Base-by-base conservation (phyloP, 2,888 invertebrate species). In the Uloborus plumipes region DNA sequence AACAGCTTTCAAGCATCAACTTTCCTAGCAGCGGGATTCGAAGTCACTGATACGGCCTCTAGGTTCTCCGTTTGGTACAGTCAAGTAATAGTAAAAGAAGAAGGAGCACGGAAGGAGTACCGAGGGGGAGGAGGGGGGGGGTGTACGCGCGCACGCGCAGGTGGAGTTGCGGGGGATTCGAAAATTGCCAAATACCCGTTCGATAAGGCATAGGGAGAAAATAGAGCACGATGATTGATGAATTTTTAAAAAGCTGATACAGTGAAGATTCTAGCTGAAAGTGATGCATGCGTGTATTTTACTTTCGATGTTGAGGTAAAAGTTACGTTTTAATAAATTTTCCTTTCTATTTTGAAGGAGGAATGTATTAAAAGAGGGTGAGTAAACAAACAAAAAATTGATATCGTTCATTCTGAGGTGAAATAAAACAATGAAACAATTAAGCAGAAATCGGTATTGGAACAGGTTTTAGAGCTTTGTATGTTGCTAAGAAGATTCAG, bases 201-300 rank as follows among this genome's bases (percentile, higher is more conserved):
- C 53, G 20, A 47, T 53, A 20, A 58, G 16, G 39, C n/a, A 69
- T 58, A 49, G 64, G 65, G 53, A 51, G 20, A 53, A 64, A 58
- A 71, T 53, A 58, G 72, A 26, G 55, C 20, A 26, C 59, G 9
- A 51, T 74, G 73, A 80, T 80, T 67, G 80, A 74, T 80, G 61
- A 62, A n/a, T 74, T 74, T 80, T 80, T 80, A 69, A 69, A 74
- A 80, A 80, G 62, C 39, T 16, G 31, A n/a, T 16, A 62, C 31
- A 15, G 31, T 31, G 3, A 16, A 18, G 22, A 13, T 16, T 39
- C 31, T 62, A 11, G 9, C 62, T 2, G 62, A 18, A 31, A 31
- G 62, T 62, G 61, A 61, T 61, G 31, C 16, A 61, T 61, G 26
- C 39, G 62, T 26, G n/a, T 62, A 6, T 31, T 62, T 62, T 39